A percentile compares a stretch with the other conserved stretches of the same genome.
Conservation (phyloP, 1,140 invertebrate species). For the Lineus longissimus region DNA sequence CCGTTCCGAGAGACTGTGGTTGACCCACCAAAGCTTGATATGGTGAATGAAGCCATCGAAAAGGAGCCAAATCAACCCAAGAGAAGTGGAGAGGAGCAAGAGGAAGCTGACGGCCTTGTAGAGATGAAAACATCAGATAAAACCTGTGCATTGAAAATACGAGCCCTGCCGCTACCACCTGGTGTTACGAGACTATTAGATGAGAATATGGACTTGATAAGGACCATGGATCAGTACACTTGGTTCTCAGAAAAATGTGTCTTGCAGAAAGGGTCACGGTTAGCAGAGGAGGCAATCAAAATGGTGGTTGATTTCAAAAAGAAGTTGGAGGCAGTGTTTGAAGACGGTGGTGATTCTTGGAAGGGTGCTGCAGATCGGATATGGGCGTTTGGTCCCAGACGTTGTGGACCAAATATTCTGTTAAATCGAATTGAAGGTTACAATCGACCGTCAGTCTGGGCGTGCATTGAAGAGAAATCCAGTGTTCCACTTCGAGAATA, state of each 20-base stretch:
- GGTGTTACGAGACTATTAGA: constrained; percentile 70
- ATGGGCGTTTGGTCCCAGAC: constrained; percentile 86
- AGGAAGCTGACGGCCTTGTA: constrained; percentile 51
- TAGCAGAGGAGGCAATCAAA: constrained; percentile 57
- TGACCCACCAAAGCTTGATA: constrained; percentile 74
- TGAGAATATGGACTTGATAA: constrained; percentile 60
- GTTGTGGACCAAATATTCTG: constrained; percentile 84
- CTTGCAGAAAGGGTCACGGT: not conserved
- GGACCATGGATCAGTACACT: constrained; percentile 55
- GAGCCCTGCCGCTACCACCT: constrained; percentile 74
- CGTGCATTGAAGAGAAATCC: constrained; percentile 19
- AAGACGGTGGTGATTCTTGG: constrained; percentile 59
- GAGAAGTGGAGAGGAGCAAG: constrained; percentile 37
- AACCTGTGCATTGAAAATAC: constrained; percentile 69
- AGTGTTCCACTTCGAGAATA: constrained; percentile 30
- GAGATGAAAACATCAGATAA: constrained; percentile 69
- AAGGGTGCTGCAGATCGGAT: constrained; percentile 67
- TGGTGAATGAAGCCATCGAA: constrained; percentile 83
- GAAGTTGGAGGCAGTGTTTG: constrained; percentile 64
- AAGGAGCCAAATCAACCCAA: constrained; percentile 54
- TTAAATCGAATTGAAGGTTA: constrained; percentile 66
- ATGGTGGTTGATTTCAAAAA: constrained; percentile 62
- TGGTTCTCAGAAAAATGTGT: constrained; percentile 27
- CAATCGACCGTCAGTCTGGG: constrained; percentile 53
- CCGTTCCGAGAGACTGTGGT: constrained; percentile 93